These are phyloP conservation scores for Eristalis intricaria DNA, from an alignment of 2,888 invertebrate species.

Conservation along the genomic window DNA sequence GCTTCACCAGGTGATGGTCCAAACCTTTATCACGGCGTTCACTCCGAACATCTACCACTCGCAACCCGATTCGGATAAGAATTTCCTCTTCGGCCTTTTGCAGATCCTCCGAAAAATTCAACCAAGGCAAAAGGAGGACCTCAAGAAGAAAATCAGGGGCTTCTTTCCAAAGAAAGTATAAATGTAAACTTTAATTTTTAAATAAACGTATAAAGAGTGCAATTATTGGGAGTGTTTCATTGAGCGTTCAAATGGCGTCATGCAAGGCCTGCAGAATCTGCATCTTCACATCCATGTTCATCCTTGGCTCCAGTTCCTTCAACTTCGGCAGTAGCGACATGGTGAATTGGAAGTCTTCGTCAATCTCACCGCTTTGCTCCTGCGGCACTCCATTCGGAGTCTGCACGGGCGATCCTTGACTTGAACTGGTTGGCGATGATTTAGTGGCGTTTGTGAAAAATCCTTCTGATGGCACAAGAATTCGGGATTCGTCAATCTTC, in stretches of 20 bases:
- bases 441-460: not conserved
- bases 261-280: not conserved
- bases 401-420: not conserved
- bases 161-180: not conserved
- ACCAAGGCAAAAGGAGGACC: not conserved
- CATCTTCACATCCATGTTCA: constrained; percentile 2
- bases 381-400: not conserved
- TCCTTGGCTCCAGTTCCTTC: not conserved
- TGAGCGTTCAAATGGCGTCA: not conserved
- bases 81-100: not conserved
- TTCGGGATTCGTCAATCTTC: not conserved
- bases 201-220: not conserved
- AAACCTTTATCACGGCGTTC: not conserved
- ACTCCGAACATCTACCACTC: not conserved
- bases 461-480: not conserved
- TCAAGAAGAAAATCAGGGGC: not conserved
- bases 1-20: not conserved
- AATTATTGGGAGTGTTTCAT: not conserved
- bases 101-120: not conserved
- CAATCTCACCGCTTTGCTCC: not conserved
- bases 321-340: constrained; percentile 20
- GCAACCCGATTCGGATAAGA: not conserved
- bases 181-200: not conserved
- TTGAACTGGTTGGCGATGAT: not conserved
- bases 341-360: constrained; percentile 3